A percentile compares a stretch with the other conserved stretches of the same genome.
Conservation (phyloP, 2,888 invertebrate species). For the Calameuta filiformis region DNA sequence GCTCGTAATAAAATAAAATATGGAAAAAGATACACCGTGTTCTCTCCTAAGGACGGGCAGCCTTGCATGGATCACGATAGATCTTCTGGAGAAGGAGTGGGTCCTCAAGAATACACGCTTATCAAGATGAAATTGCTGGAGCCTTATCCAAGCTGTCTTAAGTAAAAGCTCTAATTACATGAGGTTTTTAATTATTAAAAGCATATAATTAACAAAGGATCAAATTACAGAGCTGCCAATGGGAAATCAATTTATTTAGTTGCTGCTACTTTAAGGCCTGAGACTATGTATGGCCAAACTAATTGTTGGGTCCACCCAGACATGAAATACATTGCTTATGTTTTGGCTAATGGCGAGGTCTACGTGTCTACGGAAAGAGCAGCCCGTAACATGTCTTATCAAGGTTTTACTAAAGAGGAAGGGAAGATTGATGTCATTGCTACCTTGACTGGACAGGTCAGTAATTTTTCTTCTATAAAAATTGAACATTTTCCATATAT, state of each 20-base stretch:
- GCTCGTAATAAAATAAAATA: constrained; percentile 91
- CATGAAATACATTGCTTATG: constrained; percentile 90
- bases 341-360: constrained; percentile 78
- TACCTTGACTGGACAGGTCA: constrained; percentile 77
- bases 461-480: constrained; percentile 18
- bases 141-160: constrained; percentile 72
- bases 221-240: constrained; percentile 67
- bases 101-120: constrained; percentile 97
- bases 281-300: constrained; percentile 99
- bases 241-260: constrained; percentile 82
- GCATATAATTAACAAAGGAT: constrained; percentile 11
- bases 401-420: constrained; percentile 86
- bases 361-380: constrained; percentile 90
- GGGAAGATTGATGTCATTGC: constrained; percentile 80
- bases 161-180: constrained; percentile 12
- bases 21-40: constrained; percentile 97
- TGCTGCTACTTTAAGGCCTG: constrained; percentile 97
- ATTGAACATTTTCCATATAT: constrained; percentile 14
- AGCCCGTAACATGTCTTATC: constrained; percentile 95
- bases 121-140: constrained; percentile 89
- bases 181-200: background rate
- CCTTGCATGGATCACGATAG: constrained; percentile 99
- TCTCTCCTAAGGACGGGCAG: constrained; percentile 95
- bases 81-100: constrained; percentile 95
- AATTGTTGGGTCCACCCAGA: constrained; percentile 99